Conservation (phyloP, 2,888 invertebrate genomes). For the Chaetogeoica ovagalla region DNA sequence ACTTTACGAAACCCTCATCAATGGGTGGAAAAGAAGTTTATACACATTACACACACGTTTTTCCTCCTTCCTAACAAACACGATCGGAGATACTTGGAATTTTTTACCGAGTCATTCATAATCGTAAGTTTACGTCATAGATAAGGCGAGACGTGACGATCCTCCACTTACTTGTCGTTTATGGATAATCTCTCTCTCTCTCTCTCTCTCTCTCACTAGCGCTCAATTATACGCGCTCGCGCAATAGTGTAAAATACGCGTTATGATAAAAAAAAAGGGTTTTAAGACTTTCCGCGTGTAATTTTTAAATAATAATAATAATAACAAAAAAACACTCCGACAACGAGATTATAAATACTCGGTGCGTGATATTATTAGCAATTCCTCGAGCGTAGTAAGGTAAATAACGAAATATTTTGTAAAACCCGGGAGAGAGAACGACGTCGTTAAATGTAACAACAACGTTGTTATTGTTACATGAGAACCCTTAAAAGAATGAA, state of each 20-base stretch:
- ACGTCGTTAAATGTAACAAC: too few relatives aligned
- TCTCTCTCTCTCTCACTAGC: neutral
- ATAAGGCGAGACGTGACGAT: conserved; percentile 49
- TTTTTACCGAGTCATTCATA: conserved; percentile 46
- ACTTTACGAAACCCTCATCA: conserved; percentile 50
- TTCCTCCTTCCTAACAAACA: conserved; percentile 7
- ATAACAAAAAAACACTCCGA: neutral
- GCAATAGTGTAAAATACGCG: too few relatives aligned
- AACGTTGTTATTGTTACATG: too few relatives aligned
- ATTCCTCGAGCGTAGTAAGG: too few relatives aligned
- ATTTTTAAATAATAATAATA: neutral
- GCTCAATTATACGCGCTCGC: too few relatives aligned
- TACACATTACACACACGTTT: neutral
- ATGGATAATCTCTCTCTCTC: conserved; percentile 9
- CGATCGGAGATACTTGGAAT: conserved; percentile 35
- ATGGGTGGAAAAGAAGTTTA: neutral
- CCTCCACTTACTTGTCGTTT: conserved; percentile 29
- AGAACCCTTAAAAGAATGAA: neutral
- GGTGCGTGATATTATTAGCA: neutral
- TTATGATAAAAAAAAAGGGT: conserved; percentile 2
- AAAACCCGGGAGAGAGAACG: neutral
- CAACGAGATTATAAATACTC: neutral
- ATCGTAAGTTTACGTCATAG: conserved; percentile 50
- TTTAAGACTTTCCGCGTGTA: neutral
- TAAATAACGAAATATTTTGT: neutral